A percentile compares a stretch with the other conserved stretches of the same genome.
phyloP scores from a whole-genome alignment of 2,113 vertebrate species.

The Bucco capensis region DNA sequence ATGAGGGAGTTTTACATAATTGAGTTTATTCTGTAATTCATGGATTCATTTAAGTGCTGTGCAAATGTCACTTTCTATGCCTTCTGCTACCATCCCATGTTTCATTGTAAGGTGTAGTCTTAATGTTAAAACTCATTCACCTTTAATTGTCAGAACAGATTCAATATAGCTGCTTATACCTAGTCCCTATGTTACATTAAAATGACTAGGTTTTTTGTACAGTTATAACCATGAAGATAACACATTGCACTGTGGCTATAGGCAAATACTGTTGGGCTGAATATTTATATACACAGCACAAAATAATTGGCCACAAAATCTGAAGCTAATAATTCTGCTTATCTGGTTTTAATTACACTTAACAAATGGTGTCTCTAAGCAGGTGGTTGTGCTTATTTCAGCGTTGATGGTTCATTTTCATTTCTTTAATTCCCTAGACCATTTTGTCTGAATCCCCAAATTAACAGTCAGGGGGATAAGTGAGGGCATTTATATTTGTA shows the following conservation, averaged over 20 bases:
- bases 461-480: not conserved
- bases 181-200: not conserved
- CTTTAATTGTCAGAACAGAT: not conserved
- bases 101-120: not conserved
- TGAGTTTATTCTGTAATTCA: not conserved
- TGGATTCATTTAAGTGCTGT: not conserved
- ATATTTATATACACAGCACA: not conserved
- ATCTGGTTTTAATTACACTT: not conserved
- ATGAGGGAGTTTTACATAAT: not conserved
- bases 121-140: not conserved
- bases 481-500: not conserved
- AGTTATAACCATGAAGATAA: not conserved
- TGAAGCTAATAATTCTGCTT: not conserved
- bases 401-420: not conserved
- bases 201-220: not conserved
- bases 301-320: not conserved
- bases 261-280: not conserved
- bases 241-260: not conserved
- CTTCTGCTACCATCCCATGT: not conserved
- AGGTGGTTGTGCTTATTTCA: not conserved
- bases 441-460: not conserved
- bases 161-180: not conserved
- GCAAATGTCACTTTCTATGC: not conserved
- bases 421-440: not conserved
- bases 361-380: not conserved